These are phyloP conservation scores for Gobionotothen gibberifrons DNA, from an alignment of 2,797 vertebrate species.

Conservation along the genomic window DNA sequence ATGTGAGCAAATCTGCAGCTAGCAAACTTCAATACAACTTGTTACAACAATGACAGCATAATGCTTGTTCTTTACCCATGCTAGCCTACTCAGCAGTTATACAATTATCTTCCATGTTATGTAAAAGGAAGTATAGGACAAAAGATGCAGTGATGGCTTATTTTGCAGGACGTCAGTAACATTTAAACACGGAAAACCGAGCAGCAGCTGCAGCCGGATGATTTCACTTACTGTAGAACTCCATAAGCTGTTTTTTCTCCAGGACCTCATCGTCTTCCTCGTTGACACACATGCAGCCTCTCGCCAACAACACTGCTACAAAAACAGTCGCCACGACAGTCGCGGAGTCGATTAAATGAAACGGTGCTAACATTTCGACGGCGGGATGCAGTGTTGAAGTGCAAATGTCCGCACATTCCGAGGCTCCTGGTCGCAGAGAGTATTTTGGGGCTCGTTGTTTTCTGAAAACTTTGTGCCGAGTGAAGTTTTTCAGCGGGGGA, in stretches of 20 bases:
- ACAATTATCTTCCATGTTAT: neutral
- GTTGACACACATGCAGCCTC: conserved; percentile 58
- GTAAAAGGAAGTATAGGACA: neutral
- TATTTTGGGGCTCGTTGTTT: conserved; percentile 38
- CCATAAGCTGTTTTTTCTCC: conserved; percentile 75
- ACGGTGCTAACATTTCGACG: conserved; percentile 75
- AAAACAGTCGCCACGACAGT: conserved; percentile 60
- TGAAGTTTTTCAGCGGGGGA: conserved; percentile 66
- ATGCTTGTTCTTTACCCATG: neutral
- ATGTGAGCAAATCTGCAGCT: conserved; percentile 25
- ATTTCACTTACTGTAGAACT: conserved; percentile 83
- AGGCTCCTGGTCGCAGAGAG: conserved; percentile 31
- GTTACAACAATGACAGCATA: neutral
- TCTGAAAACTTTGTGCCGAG: conserved; percentile 61
- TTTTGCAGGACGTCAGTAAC: neutral
- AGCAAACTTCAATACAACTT: conserved; percentile 6
- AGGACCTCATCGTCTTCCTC: conserved; percentile 73
- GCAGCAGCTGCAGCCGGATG: conserved; percentile 15
- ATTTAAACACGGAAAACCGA: neutral
- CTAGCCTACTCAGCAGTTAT: neutral
- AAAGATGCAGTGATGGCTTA: neutral
- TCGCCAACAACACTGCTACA: conserved; percentile 55
- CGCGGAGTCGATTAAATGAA: conserved; percentile 36
- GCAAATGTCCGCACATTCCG: conserved; percentile 64
- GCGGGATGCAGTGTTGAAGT: conserved; percentile 25